Base-by-base conservation (phyloP, 2,888 invertebrate species). In the Ophioninae sp. region DNA sequence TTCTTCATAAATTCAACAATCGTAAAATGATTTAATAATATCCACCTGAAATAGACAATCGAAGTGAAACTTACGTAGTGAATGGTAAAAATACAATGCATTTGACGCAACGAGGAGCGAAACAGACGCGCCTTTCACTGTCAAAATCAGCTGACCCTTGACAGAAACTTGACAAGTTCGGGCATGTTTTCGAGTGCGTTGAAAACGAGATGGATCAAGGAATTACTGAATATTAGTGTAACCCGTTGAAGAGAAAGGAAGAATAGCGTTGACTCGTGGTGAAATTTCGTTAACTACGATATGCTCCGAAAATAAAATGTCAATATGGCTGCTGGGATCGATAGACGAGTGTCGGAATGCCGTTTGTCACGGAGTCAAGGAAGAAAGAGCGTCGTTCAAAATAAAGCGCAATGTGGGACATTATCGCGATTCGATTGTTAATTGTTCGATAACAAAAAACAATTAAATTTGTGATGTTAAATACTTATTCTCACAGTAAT, bases 301-400 rank as follows among this genome's bases (percentile, higher is more conserved):
- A 73, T 51, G 59, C 37, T n/a, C 58, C 30, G 61, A 63, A 78
- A 69, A 63, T 67, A 64, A 73, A 68, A 79, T 61, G 83, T 85
- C 86, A 90, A 90, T 83, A 90, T 90, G 90, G 90, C 89, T 85
- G 89, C 87, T 86, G 86, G 86, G 81, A 91, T 91, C 91, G 85
- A 91, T 91, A 91, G 86, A 85, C 77, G 87, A 87, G 86, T 88
- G 87, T 88, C 88, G 86, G 86, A 81, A 87, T 87, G 86, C 78
- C 81, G 83, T 88, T 88, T 85, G 78, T 61, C 82, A 59, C 51
- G 68, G 68, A 76, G 56, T 79, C 51, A 56, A 56, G 39, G 39
- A 22, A 61, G 51, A 51, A 44, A 81, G 17, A 64, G 63, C 20
- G 51, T 78, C 63, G 69, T 58, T 37, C 63, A 68, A 72, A 68